Conservation (phyloP, 2,113 vertebrate species). For the Sturnira hondurensis region DNA sequence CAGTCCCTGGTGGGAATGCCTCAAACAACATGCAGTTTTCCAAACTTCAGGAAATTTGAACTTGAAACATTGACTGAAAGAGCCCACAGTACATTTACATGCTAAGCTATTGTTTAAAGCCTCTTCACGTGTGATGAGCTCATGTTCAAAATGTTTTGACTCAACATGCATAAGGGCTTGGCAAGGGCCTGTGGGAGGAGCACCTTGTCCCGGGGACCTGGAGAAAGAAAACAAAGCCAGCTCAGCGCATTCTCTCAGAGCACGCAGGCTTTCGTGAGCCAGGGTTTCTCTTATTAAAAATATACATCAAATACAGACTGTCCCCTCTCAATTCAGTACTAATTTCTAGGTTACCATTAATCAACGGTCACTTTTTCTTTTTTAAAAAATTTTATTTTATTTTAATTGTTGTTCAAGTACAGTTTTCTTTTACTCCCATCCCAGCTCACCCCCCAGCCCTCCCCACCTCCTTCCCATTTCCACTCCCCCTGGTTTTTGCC, state of each 20-base stretch:
- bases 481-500: too few species aligned
- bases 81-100: background rate
- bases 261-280: background rate
- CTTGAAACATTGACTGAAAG: constrained; percentile 35
- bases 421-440: too few species aligned
- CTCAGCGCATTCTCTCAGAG: background rate
- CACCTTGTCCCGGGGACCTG: background rate
- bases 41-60: constrained; percentile 41
- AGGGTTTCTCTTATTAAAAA: background rate
- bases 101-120: constrained; percentile 7
- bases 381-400: too few species aligned
- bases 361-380: background rate
- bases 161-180: constrained; percentile 25
- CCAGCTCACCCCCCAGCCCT: too few species aligned
- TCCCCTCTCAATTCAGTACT: background rate
- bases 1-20: background rate
- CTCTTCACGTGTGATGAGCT: background rate
- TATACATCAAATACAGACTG: background rate
- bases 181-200: background rate
- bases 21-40: constrained; percentile 7
- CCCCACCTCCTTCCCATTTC: too few species aligned
- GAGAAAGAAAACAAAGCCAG: constrained; percentile 9
- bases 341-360: background rate
- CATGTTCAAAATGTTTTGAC: constrained; percentile 46
- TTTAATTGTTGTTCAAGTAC: too few species aligned